Percentiles rank a stretch among this genome's conserved stretches.
Evolutionary conservation across 2,113 vertebrate species (phyloP).

Genomic region (Osmerus eperlanus): DNA sequence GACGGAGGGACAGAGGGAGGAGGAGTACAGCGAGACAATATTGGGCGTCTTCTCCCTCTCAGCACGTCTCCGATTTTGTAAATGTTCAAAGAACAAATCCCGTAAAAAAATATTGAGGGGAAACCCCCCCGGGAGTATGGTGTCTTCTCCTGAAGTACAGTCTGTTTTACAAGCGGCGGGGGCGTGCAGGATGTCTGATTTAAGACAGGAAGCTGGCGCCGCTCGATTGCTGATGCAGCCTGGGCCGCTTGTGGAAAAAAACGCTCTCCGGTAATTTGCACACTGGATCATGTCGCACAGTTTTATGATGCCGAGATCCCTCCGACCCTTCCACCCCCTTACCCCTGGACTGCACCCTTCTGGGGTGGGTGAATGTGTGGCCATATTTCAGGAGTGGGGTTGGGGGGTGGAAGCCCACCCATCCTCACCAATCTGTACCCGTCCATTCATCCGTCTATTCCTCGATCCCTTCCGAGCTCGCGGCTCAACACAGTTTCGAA

Average conservation of each 20-base stretch:
- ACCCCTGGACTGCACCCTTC: neutral
- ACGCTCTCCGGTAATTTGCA: slow-evolving; percentile 1
- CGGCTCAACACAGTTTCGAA: slow-evolving; percentile 1
- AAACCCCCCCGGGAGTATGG: slow-evolving; percentile 1
- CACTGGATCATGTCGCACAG: slow-evolving; percentile 1
- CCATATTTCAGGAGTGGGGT: slow-evolving; percentile 13
- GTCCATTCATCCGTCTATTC: neutral
- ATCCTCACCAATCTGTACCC: neutral
- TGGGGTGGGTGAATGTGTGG: neutral
- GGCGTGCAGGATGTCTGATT: slow-evolving; percentile 1
- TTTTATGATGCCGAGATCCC: slow-evolving; percentile 4
- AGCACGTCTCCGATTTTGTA: slow-evolving; percentile 17
- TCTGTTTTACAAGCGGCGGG: slow-evolving; percentile 3
- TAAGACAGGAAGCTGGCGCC: neutral
- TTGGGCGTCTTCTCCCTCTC: slow-evolving; percentile 28
- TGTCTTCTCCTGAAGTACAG: neutral
- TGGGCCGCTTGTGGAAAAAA: neutral
- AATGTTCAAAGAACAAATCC: neutral
- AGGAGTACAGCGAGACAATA: slow-evolving; percentile 16
- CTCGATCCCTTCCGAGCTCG: too few species aligned
- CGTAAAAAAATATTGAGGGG: slow-evolving; percentile 22
- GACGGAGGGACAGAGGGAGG: neutral
- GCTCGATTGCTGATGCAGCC: neutral
- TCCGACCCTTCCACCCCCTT: neutral
- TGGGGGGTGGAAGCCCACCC: neutral